Percentiles rank a stretch among this genome's conserved stretches.
Evolutionary conservation across 2,797 vertebrate species (phyloP).

Genomic region (Myotis findleyi): DNA sequence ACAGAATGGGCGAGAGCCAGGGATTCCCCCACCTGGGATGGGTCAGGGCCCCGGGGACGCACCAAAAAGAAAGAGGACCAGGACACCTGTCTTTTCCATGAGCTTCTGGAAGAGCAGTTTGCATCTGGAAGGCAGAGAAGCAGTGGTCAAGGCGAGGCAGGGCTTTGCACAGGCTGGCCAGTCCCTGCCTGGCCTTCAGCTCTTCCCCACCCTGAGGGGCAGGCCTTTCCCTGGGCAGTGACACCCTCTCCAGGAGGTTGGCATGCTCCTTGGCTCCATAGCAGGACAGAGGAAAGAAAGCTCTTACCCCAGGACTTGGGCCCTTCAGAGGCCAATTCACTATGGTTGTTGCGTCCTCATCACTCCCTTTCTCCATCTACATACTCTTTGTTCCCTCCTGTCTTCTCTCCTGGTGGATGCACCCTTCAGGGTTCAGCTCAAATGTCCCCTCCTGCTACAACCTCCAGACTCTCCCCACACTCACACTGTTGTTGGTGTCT

Average conservation of each 20-base stretch:
- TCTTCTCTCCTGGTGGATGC: too few relatives aligned
- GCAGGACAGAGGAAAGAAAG: neutral
- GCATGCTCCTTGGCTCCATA: neutral
- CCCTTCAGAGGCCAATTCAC: neutral
- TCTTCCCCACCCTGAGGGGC: neutral
- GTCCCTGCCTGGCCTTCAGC: neutral
- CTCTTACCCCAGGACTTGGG: neutral
- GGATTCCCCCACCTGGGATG: neutral
- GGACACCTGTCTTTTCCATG: conserved; percentile 72
- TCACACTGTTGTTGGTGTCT: neutral
- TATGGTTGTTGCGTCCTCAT: neutral
- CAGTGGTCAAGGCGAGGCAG: neutral
- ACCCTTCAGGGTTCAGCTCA: neutral
- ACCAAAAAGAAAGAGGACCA: conserved; percentile 77
- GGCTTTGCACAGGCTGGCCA: neutral
- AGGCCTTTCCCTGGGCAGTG: neutral
- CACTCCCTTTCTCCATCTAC: neutral
- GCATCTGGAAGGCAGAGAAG: conserved; percentile 58
- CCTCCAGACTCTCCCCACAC: neutral
- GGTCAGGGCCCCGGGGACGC: neutral
- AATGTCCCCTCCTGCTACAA: neutral
- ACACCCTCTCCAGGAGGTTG: neutral
- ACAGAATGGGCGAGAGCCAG: neutral
- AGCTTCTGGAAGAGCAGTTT: conserved; percentile 70
- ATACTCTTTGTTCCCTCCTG: neutral